A percentile compares a stretch with the other conserved stretches of the same genome.
These are phyloP conservation scores for Anastrepha ludens DNA, from an alignment of 1,140 invertebrate species.

Conservation along the genomic window DNA sequence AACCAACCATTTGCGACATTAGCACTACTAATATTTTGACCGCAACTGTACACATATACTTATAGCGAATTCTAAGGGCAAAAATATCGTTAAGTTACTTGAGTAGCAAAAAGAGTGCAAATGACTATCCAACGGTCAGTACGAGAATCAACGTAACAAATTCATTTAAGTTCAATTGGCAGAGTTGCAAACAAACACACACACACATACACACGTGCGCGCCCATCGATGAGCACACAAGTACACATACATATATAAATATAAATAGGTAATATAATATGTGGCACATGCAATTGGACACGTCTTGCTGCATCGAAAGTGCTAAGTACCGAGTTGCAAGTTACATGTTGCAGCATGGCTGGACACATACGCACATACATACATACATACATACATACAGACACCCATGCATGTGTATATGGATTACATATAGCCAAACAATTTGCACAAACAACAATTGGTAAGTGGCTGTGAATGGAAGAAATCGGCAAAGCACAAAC, in stretches of 20 bases:
- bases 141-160: conserved; percentile 19
- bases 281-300: conserved; percentile 44
- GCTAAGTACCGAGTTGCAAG: conserved; percentile 39
- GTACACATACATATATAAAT: background rate
- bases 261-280: conserved; percentile 15
- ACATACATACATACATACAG: background rate
- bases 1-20: too few relatives aligned
- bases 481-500: too few relatives aligned
- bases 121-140: too few relatives aligned
- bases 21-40: background rate
- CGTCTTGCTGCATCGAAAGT: conserved; percentile 40
- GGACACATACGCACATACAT: background rate
- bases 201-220: background rate
- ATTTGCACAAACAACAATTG: too few relatives aligned
- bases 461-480: background rate
- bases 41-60: too few relatives aligned
- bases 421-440: background rate
- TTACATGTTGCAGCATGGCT: conserved; percentile 17
- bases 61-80: background rate
- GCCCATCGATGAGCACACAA: background rate
- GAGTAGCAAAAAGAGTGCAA: background rate
- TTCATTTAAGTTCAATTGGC: conserved; percentile 42
- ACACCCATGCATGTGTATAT: background rate
- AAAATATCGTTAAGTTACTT: background rate
- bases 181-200: background rate